Evolutionary conservation across 2,797 vertebrate genomes (phyloP).

Genomic region (Enteromius argenteus): DNA sequence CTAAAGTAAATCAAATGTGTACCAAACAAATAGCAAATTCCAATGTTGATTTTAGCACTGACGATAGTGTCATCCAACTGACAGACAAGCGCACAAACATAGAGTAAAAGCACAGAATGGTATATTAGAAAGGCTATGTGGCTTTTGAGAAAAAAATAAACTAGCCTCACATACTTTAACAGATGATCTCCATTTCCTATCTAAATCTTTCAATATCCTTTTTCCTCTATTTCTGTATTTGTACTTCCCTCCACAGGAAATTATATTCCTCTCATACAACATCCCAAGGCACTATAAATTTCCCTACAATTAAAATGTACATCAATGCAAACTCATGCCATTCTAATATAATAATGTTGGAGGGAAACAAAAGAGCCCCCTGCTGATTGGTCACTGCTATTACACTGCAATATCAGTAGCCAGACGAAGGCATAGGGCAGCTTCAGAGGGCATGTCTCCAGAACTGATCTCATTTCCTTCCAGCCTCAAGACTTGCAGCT

Average conservation of each 20-base stretch:
- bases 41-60: neutral
- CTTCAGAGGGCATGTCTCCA: slow-evolving; percentile 85
- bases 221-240: slow-evolving; percentile 21
- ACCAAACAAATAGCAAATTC: slow-evolving; percentile 35
- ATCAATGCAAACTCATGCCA: slow-evolving; percentile 11
- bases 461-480: slow-evolving; percentile 89
- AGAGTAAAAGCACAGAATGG: neutral
- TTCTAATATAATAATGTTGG: slow-evolving; percentile 2
- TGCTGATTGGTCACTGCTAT: slow-evolving; percentile 30
- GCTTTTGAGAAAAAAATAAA: slow-evolving; percentile 1
- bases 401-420: slow-evolving; percentile 88
- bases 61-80: neutral
- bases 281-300: slow-evolving; percentile 4
- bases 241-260: slow-evolving; percentile 36
- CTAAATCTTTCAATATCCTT: slow-evolving; percentile 34
- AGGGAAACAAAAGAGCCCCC: slow-evolving; percentile 31
- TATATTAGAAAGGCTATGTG: neutral
- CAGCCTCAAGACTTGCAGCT: slow-evolving; percentile 88
- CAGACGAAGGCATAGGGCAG: slow-evolving; percentile 85
- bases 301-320: slow-evolving; percentile 22
- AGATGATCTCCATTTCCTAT: slow-evolving; percentile 38
- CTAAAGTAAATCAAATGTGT: slow-evolving; percentile 34
- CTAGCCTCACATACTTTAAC: slow-evolving; percentile 32
- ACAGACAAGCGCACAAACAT: slow-evolving; percentile 23
- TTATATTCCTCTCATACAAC: slow-evolving; percentile 26